These are phyloP conservation scores for Meandrina meandrites DNA, from an alignment of 92 coral and sea anemone genomes.

Conservation along the genomic window DNA sequence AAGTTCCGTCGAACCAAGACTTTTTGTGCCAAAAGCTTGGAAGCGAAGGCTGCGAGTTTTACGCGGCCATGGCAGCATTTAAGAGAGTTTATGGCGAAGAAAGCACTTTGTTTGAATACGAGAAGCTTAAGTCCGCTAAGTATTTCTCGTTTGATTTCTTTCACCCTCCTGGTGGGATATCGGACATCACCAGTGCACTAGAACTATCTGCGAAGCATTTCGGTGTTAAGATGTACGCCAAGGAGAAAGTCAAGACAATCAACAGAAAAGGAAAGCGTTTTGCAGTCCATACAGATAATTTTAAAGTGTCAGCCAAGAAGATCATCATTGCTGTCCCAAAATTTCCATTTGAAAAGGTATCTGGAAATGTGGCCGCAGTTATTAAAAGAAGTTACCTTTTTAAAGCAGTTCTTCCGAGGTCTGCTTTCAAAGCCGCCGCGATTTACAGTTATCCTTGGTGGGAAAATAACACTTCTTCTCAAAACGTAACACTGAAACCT, in stretches of 20 bases:
- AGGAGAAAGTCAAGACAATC: constrained; percentile 1
- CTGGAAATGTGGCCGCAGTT: constrained; percentile 5
- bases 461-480: constrained; percentile 1
- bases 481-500: neutral
- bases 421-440: constrained; percentile 7
- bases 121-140: neutral
- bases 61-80: neutral
- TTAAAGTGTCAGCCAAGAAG: constrained; percentile 2
- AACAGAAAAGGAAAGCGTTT: constrained; percentile 4
- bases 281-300: constrained; percentile 6
- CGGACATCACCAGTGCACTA: neutral
- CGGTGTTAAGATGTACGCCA: constrained; percentile 8
- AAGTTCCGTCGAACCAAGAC: neutral
- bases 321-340: constrained; percentile 15
- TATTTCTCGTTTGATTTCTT: neutral
- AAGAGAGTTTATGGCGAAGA: neutral
- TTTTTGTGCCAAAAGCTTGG: constrained; percentile 16
- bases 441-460: constrained; percentile 33
- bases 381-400: neutral
- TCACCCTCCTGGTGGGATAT: constrained; percentile 11
- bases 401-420: neutral
- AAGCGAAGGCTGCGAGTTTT: constrained; percentile 16
- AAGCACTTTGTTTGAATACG: constrained; percentile 27
- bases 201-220: constrained; percentile 16
- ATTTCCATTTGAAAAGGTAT: neutral